Evolutionary conservation across 2,888 invertebrate species (phyloP).

Genomic region (Taenaris catops): DNA sequence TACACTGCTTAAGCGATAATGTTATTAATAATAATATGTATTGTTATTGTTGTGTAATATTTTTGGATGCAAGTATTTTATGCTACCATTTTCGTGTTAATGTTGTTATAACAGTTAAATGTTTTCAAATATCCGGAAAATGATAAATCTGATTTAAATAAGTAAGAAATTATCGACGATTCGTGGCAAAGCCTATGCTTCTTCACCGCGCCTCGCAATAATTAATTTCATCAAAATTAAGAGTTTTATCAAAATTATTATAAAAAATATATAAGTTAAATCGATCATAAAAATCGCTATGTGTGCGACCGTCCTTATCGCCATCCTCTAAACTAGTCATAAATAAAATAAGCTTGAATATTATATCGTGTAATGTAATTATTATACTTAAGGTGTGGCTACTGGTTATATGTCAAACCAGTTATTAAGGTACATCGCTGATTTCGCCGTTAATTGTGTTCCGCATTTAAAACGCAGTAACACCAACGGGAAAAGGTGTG

Average conservation of each 20-base stretch:
- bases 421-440: slow-evolving; percentile 30
- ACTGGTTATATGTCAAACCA: slow-evolving; percentile 33
- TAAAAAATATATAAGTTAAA: slow-evolving; percentile 52
- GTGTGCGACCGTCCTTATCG: slow-evolving; percentile 76
- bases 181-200: slow-evolving; percentile 40
- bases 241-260: slow-evolving; percentile 57
- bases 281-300: slow-evolving; percentile 63
- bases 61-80: slow-evolving; percentile 74
- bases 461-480: slow-evolving; percentile 17
- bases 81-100: slow-evolving; percentile 62
- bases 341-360: slow-evolving; percentile 58
- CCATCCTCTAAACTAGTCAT: slow-evolving; percentile 80
- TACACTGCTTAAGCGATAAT: slow-evolving; percentile 73
- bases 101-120: slow-evolving; percentile 48
- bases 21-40: slow-evolving; percentile 68
- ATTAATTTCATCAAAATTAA: slow-evolving; percentile 64
- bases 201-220: slow-evolving; percentile 62
- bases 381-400: slow-evolving; percentile 44
- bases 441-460: slow-evolving; percentile 35
- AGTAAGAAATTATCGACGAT: slow-evolving; percentile 33
- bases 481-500: slow-evolving; percentile 22
- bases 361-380: slow-evolving; percentile 49
- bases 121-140: slow-evolving; percentile 30
- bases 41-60: slow-evolving; percentile 72
- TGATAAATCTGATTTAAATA: slow-evolving; percentile 23